Conservation (phyloP, 2,888 invertebrate species). For the Eueremaeus valkanovi region DNA sequence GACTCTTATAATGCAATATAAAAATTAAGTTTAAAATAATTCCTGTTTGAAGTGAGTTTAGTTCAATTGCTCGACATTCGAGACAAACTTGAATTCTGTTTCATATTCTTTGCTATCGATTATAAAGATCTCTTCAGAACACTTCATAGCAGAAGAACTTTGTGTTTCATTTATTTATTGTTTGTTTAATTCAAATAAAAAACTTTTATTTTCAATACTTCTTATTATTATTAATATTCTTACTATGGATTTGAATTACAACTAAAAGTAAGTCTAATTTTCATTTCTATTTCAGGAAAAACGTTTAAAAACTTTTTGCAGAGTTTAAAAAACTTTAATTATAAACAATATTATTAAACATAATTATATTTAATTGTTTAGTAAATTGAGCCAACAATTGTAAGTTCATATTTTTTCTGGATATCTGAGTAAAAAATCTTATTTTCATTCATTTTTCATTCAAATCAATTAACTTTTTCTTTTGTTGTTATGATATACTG, state of each 20-base stretch:
- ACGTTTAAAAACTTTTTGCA: too few relatives aligned
- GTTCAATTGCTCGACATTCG: conserved; percentile 1
- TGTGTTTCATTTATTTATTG: neutral
- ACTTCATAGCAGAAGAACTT: neutral
- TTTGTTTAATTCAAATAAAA: neutral
- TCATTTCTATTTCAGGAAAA: neutral
- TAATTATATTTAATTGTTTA: neutral
- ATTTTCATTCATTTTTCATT: neutral
- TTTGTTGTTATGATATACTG: neutral
- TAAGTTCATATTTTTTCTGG: neutral
- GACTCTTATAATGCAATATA: neutral
- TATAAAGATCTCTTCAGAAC: neutral
- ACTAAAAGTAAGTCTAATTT: neutral
- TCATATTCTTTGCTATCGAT: neutral
- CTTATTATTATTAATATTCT: neutral
- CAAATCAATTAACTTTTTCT: neutral
- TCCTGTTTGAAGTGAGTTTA: conserved; percentile 7
- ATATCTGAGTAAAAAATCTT: too few relatives aligned
- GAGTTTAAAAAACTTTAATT: neutral
- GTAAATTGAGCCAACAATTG: neutral
- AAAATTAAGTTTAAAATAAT: neutral
- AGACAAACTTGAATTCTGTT: neutral
- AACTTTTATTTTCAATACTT: neutral
- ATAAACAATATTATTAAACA: neutral
- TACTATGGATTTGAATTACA: neutral